Evolutionary conservation across 2,113 vertebrate species (phyloP).

Genomic region (Chaetops frenatus): DNA sequence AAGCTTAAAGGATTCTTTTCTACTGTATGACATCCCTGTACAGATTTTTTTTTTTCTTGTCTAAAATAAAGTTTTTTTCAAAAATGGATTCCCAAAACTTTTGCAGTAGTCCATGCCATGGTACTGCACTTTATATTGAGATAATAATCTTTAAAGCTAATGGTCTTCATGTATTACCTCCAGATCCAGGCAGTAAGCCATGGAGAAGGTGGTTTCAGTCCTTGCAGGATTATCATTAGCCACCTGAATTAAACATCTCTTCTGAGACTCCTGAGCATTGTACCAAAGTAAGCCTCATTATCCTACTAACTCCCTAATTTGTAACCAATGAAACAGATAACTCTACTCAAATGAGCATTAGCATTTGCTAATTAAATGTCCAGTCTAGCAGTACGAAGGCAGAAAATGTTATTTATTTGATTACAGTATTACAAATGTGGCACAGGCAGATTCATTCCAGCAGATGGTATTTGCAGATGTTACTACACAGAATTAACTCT

Average conservation of each 20-base stretch:
- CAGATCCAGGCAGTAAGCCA: background rate
- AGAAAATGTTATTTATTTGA: conserved; percentile 26
- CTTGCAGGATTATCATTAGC: background rate
- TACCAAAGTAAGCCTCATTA: background rate
- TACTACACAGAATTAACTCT: background rate
- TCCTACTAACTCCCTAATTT: background rate
- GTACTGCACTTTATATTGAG: background rate
- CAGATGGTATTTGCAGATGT: conserved; percentile 33
- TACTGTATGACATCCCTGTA: background rate
- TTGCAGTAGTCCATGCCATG: background rate
- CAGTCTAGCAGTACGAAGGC: background rate
- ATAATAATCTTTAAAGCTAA: background rate
- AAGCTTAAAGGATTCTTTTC: background rate
- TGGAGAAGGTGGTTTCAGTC: background rate
- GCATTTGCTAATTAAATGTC: conserved; percentile 6
- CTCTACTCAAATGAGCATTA: conserved; percentile 3
- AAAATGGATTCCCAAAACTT: background rate
- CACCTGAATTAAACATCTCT: background rate
- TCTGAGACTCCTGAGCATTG: background rate
- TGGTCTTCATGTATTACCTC: background rate
- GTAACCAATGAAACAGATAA: conserved; percentile 12
- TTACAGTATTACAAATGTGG: background rate
- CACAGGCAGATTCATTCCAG: background rate
- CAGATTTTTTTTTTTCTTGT: background rate
- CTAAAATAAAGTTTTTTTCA: background rate